Percentiles rank a stretch among this genome's conserved stretches.
phyloP scores from a whole-genome alignment of 1,140 invertebrate species.

The Bombus cullumanus region DNA sequence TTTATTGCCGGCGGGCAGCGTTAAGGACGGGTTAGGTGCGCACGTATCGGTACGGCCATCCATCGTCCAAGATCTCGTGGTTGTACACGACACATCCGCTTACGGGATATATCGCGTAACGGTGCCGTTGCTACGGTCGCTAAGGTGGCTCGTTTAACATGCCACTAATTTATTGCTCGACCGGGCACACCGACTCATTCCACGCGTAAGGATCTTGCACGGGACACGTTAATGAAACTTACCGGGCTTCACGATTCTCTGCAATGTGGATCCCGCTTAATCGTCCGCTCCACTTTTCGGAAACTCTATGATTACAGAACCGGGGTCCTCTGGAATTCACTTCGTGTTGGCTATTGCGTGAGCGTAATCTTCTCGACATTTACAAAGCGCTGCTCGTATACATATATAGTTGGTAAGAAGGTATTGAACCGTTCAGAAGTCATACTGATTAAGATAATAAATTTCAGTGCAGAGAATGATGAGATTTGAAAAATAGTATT shows the following conservation, averaged over 20 bases:
- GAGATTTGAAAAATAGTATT: no score
- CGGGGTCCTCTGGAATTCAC: background rate
- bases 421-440: background rate
- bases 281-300: background rate
- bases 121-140: conserved; percentile 47
- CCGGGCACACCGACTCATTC: conserved; percentile 39
- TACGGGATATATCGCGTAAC: conserved; percentile 67
- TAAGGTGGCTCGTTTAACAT: conserved; percentile 66
- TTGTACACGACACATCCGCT: conserved; percentile 69
- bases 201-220: conserved; percentile 37
- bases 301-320: background rate
- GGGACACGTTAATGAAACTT: conserved; percentile 62
- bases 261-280: conserved; percentile 40
- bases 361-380: background rate
- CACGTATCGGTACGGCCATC: conserved; percentile 65
- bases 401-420: no score
- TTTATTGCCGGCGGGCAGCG: conserved; percentile 65
- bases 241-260: conserved; percentile 23
- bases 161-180: conserved; percentile 63
- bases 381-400: background rate
- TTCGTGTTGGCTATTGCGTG: no score
- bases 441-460: background rate
- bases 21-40: conserved; percentile 52
- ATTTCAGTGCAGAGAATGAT: background rate
- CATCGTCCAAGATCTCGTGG: conserved; percentile 69